Evolutionary conservation across 1,140 invertebrate genomes (phyloP).

Genomic region (Propsilocerus akamusi): DNA sequence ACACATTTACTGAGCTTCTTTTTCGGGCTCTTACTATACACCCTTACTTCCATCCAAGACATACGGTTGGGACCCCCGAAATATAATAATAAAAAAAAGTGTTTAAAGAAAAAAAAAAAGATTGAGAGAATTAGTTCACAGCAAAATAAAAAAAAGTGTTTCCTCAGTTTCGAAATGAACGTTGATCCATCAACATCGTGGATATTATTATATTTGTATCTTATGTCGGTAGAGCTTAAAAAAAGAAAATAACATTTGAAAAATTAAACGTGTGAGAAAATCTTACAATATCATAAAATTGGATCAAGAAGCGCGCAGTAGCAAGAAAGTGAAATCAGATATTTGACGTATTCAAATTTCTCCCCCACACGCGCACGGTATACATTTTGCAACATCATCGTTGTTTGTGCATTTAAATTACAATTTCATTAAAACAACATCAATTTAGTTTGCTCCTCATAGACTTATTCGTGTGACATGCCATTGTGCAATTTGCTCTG

Average conservation of each 20-base stretch:
- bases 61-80: too few relatives aligned
- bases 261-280: neutral
- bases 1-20: neutral
- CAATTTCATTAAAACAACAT: too few relatives aligned
- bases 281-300: neutral
- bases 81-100: too few relatives aligned
- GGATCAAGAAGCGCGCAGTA: neutral
- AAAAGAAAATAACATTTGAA: neutral
- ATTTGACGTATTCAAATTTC: neutral
- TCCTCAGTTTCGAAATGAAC: neutral
- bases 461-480: too few relatives aligned
- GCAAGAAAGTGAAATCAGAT: neutral
- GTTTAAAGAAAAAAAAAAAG: neutral
- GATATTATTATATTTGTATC: too few relatives aligned
- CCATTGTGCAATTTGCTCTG: too few relatives aligned
- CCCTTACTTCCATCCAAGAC: too few relatives aligned
- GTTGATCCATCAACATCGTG: neutral
- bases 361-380: neutral
- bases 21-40: neutral
- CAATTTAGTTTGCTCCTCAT: too few relatives aligned
- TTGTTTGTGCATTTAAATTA: too few relatives aligned
- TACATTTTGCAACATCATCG: conserved; percentile 1
- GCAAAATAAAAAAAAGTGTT: neutral
- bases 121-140: neutral
- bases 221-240: neutral